Evolutionary conservation across 2,888 invertebrate species (phyloP).

Genomic region (Eretmocerus hayati): DNA sequence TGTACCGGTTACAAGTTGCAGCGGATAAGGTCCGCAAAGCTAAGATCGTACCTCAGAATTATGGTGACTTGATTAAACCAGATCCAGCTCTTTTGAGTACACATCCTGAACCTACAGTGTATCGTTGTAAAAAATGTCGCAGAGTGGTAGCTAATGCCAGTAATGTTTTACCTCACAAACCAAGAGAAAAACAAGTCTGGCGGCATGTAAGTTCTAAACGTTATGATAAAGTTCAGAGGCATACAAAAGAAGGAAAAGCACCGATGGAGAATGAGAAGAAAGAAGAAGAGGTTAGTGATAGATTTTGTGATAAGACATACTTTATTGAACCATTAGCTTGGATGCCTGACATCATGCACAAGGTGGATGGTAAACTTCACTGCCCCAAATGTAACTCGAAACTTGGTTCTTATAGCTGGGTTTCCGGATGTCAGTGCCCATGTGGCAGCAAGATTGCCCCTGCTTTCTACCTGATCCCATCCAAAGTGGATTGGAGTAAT

Average conservation of each 20-base stretch:
- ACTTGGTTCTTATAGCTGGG: constrained; percentile 87
- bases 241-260: constrained; percentile 21
- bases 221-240: constrained; percentile 32
- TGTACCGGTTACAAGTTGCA: constrained; percentile 70
- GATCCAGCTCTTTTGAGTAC: constrained; percentile 71
- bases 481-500: constrained; percentile 84
- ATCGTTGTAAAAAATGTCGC: constrained; percentile 75
- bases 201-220: constrained; percentile 44
- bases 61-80: constrained; percentile 67
- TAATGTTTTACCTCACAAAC: constrained; percentile 68
- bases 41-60: constrained; percentile 74
- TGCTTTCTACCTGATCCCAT: constrained; percentile 84
- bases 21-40: constrained; percentile 76
- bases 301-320: constrained; percentile 64
- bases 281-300: constrained; percentile 29
- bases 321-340: constrained; percentile 87
- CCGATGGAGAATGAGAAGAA: constrained; percentile 23
- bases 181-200: constrained; percentile 51
- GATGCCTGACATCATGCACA: constrained; percentile 70
- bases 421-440: constrained; percentile 78
- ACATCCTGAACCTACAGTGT: constrained; percentile 75
- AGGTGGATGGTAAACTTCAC: constrained; percentile 72
- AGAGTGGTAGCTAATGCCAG: constrained; percentile 74
- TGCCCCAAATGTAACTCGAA: constrained; percentile 81
- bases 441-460: constrained; percentile 86